Evolutionary conservation across 53 echinoderm and acorn worm genomes (phyloP), one percentile per base, ranked within the genome.

Genomic region (Actinopyga echinites): DNA sequence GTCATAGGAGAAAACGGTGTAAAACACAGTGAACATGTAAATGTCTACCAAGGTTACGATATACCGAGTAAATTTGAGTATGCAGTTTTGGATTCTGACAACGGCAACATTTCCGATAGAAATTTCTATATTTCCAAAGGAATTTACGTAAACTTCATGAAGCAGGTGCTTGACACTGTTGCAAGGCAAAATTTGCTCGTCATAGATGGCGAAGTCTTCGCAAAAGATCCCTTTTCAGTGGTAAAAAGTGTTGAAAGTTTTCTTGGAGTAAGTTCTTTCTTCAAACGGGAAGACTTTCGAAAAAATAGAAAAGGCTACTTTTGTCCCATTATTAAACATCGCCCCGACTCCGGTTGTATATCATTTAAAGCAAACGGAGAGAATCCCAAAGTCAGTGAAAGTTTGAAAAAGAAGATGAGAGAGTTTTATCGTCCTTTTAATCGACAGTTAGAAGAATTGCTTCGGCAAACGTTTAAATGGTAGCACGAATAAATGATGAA

Each of bases 31-130:
- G n/a, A n/a, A n/a, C n/a, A n/a, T n/a, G n/a, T n/a, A n/a, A n/a
- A n/a, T n/a, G n/a, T 78, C 11, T 78, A 31, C 56, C 53, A 78
- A 30, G 79, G 79, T n/a, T 78, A 78, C 26, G 56, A 36, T 25
- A 56, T 78, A 25, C 55, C 79, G 56, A 36, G 34, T 28, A 44
- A 54, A 30, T 78, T 78, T n/a, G 79, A 54, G n/a, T 31, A 56
- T 15, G 56, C 55, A 30, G 79, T 56, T 8, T 29, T 78, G 31
- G 25, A 78, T 34, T 10, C 57, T 2, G n/a, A n/a, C n/a, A 20
- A 21, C 7, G 79, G 79, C 2, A 29, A 53, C n/a, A 56, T 78
- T 8, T 54, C 53, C 11, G 31, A 55, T 2, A 10, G 8, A 6
- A 56, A 54, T 30, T 10, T 12, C 12, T 55, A 54, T 24, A 78